Base-by-base conservation (phyloP, 2,888 invertebrate species). In the Caenorhabditis angaria region DNA sequence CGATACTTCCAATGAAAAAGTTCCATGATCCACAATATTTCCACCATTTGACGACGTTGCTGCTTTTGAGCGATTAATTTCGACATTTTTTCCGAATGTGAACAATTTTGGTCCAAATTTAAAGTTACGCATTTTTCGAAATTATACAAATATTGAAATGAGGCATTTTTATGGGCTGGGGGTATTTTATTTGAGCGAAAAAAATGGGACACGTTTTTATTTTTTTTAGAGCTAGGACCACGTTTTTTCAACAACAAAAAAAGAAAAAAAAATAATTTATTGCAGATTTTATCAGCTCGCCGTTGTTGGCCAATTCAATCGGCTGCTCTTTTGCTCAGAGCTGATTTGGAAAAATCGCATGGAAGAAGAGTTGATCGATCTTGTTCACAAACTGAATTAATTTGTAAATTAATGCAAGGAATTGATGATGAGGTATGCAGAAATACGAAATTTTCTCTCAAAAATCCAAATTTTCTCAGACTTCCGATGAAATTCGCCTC, bases 301-400 rank as follows among this genome's bases (percentile, higher is more conserved):
- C 90, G 90, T 59, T 92, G 92, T 41, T 94, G 96, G 92, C 89
- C 92, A 50, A 90, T 94, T 1, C 91, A 94, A 60, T 91, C 92
- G 47, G 91, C 92, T 0, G 91, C 94, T 0, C 88, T 97, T 24
- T 89, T 93, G 1, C 89, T 92, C 18, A 91, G 96, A 61, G 93
- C 94, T 80, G 90, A 91, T 68, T 88, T 94, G 61, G 95, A 97
- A 88, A 91, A 92, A 0, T 90, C 90, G 57, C 92, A 93, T 83
- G 92, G 92, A 65, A 91, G 96, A 64, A 93, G 94, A 0, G 92
- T 95, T 18, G 95, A 96, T 87, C 90, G 97, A 48, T 92, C 95
- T 25, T 82, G 83, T 55, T 61, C 71, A n/a, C 86, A 86, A 67
- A 68, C 78, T 32, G 86, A 86, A 54, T 57, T 70, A 6, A 66